Conservation (phyloP, 2,113 vertebrate species). For the Echinops telfairi region DNA sequence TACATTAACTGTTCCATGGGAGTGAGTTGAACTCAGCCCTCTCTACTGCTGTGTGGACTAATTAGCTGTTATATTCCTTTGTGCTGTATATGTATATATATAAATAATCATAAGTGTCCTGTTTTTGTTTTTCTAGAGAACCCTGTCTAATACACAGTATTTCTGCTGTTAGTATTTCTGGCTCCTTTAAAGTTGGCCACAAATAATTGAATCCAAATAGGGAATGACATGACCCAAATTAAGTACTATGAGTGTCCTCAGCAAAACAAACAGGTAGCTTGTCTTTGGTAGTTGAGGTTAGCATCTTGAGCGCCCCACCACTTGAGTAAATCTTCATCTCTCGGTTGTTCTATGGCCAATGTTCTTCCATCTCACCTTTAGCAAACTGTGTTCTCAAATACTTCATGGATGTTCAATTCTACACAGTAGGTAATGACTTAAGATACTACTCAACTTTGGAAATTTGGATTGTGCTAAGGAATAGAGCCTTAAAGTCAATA, state of each 20-base stretch:
- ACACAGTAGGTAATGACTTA: neutral
- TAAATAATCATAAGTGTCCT: too few relatives aligned
- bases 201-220: conserved; percentile 33
- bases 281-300: neutral
- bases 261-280: neutral
- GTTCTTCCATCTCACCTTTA: neutral
- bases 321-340: neutral
- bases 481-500: neutral
- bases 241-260: neutral
- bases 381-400: neutral
- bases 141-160: too few relatives aligned
- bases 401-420: neutral
- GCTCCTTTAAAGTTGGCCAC: conserved; percentile 1
- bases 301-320: neutral
- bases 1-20: too few relatives aligned
- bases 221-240: neutral
- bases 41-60: too few relatives aligned
- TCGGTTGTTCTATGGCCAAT: neutral
- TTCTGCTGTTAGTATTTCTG: conserved; percentile 44
- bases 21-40: too few relatives aligned
- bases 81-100: too few relatives aligned
- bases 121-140: too few relatives aligned
- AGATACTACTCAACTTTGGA: neutral
- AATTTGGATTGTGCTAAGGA: conserved; percentile 26
- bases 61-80: too few relatives aligned